Base-by-base conservation (phyloP, 2,797 vertebrate species). In the Dallia pectoralis region DNA sequence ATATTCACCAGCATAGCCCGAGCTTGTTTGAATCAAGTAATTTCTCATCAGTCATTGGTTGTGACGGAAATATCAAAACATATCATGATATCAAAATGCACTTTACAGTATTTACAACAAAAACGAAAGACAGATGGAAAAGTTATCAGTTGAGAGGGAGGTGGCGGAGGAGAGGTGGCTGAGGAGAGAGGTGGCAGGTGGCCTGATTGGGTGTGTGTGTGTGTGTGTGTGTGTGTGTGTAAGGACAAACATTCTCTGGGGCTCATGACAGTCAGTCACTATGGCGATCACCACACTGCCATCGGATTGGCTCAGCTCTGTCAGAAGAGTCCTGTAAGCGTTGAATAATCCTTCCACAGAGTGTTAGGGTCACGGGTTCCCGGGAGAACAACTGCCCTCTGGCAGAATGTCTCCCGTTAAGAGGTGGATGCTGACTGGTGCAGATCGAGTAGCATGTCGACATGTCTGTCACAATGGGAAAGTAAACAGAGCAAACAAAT, bases 61-160 rank as follows among this genome's bases (percentile, higher is more conserved):
- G 82, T 89, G 89, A 89, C 91, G 81, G 91, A 91, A 91, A 93
- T 94, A 93, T 93, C 91, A 94, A 94, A 94, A 94, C 92, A 94
- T 92, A 92, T 94, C 91, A 92, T 94, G 93, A 94, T 94, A 94
- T 94, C 93, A 94, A 94, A 94, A 94, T 93, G 91, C 93, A 93
- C 92, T 94, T 87, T 94, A 94, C 93, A 94, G 87, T 94, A 94
- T 94, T 94, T 94, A 94, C 93, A 94, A 82, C 88, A 82, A 78
- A 69, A 74, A 40, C 82, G 76, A 80, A 86, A 82, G 77, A 71
- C 56, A 73, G 62, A 89, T 82, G 86, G 81, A 83, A 77, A 87
- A 67, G 75, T 86, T 85, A 77, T 84, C 87, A 77, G 79, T 84
- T 76, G 62, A 79, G 74, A 79, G 33, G 65, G 67, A 70, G 72